A percentile compares a stretch with the other conserved stretches of the same genome.
These are phyloP conservation scores for Cremastinae sp. DNA, from an alignment of 2,888 invertebrate species.

Conservation along the genomic window DNA sequence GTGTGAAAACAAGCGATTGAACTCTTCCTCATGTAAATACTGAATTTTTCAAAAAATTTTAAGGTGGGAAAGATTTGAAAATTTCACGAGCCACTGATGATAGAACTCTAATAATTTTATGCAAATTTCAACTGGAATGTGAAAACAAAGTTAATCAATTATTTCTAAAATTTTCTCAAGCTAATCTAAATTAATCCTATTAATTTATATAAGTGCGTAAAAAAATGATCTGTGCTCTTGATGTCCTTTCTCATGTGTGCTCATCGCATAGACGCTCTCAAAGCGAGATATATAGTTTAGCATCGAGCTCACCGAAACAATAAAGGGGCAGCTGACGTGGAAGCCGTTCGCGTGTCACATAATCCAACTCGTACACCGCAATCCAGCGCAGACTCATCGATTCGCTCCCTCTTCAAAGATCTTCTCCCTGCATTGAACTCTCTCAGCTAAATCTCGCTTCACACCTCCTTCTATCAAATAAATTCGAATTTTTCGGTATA, in stretches of 20 bases:
- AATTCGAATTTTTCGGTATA: no score
- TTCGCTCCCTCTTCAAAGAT: constrained; percentile 33
- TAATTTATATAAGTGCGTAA: constrained; percentile 27
- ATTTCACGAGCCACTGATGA: no score
- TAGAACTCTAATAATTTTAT: no score
- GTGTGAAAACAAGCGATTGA: no score
- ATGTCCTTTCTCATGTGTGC: constrained; percentile 32
- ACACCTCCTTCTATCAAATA: not conserved
- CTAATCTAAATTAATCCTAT: no score
- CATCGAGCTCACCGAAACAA: constrained; percentile 58
- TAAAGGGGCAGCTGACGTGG: constrained; percentile 47
- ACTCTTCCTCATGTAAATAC: no score
- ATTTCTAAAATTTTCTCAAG: no score
- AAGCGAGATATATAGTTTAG: constrained; percentile 22
- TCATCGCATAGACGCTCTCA: constrained; percentile 15
- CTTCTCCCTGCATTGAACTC: constrained; percentile 38
- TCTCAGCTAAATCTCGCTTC: constrained; percentile 11
- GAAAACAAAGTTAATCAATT: no score
- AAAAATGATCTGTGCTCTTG: constrained; percentile 28
- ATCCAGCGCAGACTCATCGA: constrained; percentile 27
- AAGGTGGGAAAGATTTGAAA: no score
- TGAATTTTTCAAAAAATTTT: no score
- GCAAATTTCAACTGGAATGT: no score
- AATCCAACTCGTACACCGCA: constrained; percentile 29
- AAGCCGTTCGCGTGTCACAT: constrained; percentile 50